Conservation (phyloP, 2,113 vertebrate species). For the Baryphthengus martii region DNA sequence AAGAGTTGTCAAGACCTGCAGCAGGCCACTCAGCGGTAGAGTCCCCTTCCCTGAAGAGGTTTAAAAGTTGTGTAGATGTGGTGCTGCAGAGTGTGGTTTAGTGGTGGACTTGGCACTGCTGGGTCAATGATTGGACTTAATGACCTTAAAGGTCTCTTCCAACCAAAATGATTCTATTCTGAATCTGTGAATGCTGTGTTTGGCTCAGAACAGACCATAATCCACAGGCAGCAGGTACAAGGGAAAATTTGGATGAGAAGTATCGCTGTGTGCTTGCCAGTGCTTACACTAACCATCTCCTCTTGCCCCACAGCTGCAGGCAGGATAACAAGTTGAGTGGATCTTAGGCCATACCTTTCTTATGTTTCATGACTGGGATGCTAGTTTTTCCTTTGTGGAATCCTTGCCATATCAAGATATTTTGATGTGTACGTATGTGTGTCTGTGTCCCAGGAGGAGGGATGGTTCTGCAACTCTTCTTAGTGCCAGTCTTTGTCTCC, state of each 20-base stretch:
- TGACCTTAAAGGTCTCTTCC: no score
- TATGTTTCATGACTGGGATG: not conserved
- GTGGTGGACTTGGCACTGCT: no score
- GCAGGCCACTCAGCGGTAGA: no score
- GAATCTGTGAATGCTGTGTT: not conserved
- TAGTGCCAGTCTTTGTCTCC: not conserved
- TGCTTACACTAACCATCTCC: not conserved
- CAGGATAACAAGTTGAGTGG: not conserved
- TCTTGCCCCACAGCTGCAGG: not conserved
- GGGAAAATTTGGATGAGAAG: not conserved
- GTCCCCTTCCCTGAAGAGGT: no score
- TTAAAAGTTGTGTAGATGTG: no score
- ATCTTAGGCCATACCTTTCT: not conserved
- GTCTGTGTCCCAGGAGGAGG: not conserved
- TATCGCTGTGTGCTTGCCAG: not conserved
- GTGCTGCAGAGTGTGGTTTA: no score
- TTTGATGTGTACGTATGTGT: not conserved
- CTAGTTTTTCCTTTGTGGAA: not conserved
- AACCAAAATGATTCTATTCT: not conserved
- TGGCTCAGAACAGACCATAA: not conserved
- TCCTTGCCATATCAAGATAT: not conserved
- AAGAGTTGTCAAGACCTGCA: no score
- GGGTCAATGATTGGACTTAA: no score
- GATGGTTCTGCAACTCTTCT: not conserved
- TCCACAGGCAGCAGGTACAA: not conserved